These are phyloP conservation scores for Sorex fumeus DNA, from an alignment of 2,113 vertebrate genomes.

Conservation along the genomic window DNA sequence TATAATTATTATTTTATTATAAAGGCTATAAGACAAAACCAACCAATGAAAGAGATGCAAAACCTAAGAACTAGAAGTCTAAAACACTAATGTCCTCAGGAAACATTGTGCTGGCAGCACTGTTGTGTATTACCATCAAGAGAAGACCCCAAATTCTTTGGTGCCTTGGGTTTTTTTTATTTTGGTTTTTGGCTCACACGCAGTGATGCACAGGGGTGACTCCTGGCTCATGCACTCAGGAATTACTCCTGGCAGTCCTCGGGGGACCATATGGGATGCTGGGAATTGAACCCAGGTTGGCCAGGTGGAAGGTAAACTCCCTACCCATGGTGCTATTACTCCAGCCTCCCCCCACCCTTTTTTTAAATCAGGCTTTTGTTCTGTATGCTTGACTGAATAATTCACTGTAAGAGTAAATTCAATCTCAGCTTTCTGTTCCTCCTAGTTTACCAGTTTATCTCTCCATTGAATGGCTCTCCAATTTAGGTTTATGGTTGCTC, in stretches of 20 bases:
- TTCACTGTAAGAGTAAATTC: not conserved
- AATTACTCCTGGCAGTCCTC: too few relatives aligned
- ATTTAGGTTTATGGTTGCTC: not conserved
- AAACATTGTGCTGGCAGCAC: rapidly evolving
- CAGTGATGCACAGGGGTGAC: too few relatives aligned
- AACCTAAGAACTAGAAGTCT: not conserved
- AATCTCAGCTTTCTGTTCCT: not conserved
- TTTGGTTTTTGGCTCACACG: too few relatives aligned
- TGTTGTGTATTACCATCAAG: not conserved
- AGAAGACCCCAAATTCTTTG: not conserved
- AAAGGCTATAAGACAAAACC: not conserved
- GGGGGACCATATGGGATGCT: too few relatives aligned
- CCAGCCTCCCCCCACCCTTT: too few relatives aligned
- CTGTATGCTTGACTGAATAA: not conserved
- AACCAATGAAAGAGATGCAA: not conserved
- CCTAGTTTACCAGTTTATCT: not conserved
- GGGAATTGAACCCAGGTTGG: too few relatives aligned
- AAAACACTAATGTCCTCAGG: not conserved
- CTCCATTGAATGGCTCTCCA: not conserved
- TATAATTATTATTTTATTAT: not conserved
- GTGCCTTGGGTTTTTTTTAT: not conserved
- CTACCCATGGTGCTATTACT: too few relatives aligned
- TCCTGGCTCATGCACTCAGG: too few relatives aligned
- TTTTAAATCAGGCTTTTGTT: not conserved
- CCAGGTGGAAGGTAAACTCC: too few relatives aligned